Evolutionary conservation across 2,797 vertebrate genomes (phyloP).

Genomic region (Borostomias antarcticus): DNA sequence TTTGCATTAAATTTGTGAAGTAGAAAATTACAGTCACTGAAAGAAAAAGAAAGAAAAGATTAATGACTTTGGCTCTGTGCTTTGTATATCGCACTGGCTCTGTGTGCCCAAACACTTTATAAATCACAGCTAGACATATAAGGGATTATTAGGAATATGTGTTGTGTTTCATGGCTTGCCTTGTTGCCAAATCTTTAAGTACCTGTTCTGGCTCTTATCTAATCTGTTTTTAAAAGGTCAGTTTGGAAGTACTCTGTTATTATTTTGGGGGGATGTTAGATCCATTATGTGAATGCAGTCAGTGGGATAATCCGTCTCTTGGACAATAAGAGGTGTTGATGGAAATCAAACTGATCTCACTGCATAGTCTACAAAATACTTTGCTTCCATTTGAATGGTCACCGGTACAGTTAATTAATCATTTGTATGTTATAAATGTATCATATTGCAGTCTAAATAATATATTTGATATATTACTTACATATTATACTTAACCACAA

Average conservation of each 20-base stretch:
- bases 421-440: background rate
- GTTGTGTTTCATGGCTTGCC: constrained; percentile 68
- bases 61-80: constrained; percentile 78
- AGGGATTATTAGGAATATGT: constrained; percentile 69
- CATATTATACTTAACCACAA: background rate
- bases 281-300: background rate
- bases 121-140: constrained; percentile 80
- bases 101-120: constrained; percentile 81
- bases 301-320: background rate
- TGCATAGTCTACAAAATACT: background rate
- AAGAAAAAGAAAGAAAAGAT: constrained; percentile 78
- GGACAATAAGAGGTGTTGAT: background rate
- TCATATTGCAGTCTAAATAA: background rate
- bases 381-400: background rate
- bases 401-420: background rate
- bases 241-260: constrained; percentile 39
- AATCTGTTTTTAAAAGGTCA: constrained; percentile 70
- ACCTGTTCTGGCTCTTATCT: constrained; percentile 58
- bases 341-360: background rate
- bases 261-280: constrained; percentile 21
- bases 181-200: constrained; percentile 67
- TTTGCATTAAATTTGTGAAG: constrained; percentile 81
- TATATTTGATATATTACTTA: background rate
- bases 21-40: constrained; percentile 78
- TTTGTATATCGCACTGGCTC: constrained; percentile 76